Evolutionary conservation across 2,113 vertebrate species (phyloP).

Genomic region (Otocyon megalotis): DNA sequence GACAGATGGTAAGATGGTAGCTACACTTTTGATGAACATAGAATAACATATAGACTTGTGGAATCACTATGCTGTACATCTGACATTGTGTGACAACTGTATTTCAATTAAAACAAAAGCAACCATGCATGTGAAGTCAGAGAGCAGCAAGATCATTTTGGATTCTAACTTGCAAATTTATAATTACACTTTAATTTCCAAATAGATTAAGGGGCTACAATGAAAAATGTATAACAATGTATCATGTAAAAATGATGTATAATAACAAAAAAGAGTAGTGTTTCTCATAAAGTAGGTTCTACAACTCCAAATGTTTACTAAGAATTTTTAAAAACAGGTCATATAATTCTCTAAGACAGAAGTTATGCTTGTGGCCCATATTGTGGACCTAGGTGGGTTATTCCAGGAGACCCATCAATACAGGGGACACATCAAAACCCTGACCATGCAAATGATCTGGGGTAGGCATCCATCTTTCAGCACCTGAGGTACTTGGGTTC

Average conservation of each 20-base stretch:
- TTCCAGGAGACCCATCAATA: not conserved
- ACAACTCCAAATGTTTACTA: not conserved
- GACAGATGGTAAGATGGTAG: not conserved
- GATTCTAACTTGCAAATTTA: not conserved
- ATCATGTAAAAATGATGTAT: not conserved
- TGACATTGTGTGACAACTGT: not conserved
- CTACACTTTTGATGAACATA: not conserved
- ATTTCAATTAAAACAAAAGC: not conserved
- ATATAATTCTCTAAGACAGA: not conserved
- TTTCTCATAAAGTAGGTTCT: not conserved
- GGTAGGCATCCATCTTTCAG: not conserved
- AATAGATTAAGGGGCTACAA: not conserved
- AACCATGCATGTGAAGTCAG: not conserved
- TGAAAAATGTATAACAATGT: not conserved
- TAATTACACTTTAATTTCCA: not conserved
- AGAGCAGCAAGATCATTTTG: not conserved
- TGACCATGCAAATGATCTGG: not conserved
- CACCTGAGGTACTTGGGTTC: not conserved
- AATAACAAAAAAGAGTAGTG: not conserved
- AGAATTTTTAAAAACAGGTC: not conserved
- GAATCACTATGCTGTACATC: not conserved
- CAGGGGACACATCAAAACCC: not conserved
- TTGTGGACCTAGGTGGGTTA: not conserved
- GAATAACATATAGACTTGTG: not conserved
- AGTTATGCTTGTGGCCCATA: not conserved